Base-by-base conservation (phyloP, 2,888 invertebrate genomes). In the Melanostoma mellinum region DNA sequence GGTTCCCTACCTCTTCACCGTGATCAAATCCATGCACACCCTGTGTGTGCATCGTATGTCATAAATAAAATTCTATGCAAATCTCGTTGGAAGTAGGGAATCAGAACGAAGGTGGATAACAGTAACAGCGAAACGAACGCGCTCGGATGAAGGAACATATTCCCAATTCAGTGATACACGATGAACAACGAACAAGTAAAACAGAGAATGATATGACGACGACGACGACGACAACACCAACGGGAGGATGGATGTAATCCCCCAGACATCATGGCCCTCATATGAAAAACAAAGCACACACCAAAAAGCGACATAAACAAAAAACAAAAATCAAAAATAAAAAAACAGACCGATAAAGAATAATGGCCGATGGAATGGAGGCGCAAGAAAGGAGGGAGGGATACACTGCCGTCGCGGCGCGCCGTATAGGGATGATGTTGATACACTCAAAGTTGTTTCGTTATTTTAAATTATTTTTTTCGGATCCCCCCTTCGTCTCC, bases 41-140 rank as follows among this genome's bases (percentile, higher is more conserved):
- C 40, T 48, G 48, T 61, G 65, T 72, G 61, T 76, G 76, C 81
- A 81, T 77, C 73, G 82, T 73, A 82, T 82, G 82, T 82, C 81
- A 82, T 82, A 82, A 82, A 82, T 82, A 82, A 82, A 82, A 82
- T 77, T 82, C 77, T 77, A 82, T 82, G 77, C 82, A 82, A 82
- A 82, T 82, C 77, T 77, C 68, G 38, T 68, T 77, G 73, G 63
- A 81, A 72, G 76, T 46, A 50, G 69, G 56, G 50, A 36, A 20
- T 20, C 63, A 69, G 69, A 67, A 69, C 69, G 53, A 50, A 69
- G 56, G 56, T 35, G 36, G 40, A 53, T 10, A 38, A 42, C 8
- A 35, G 33, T 10, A 32, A 35, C 10, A 56, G 33, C n/a, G 44
- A 58, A 10, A 35, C 48, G 46, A 20, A 50, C 72, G 36, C 69